Evolutionary conservation across 2,113 vertebrate genomes (phyloP), one percentile per base, ranked within the genome.

Genomic region (Lethenteron reissneri): DNA sequence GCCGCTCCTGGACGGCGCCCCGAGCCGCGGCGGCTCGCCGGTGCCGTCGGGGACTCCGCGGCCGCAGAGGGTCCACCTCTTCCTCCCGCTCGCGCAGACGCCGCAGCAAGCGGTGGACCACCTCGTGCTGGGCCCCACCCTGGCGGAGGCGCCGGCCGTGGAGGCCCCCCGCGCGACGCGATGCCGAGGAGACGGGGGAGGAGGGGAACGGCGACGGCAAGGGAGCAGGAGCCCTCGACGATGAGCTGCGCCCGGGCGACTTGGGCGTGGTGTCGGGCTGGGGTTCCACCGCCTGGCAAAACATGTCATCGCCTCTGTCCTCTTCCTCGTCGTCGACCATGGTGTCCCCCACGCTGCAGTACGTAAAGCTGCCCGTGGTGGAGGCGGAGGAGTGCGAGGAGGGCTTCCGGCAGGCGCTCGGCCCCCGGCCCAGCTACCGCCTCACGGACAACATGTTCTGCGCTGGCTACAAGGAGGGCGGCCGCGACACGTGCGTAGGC

Each of bases 391-490:
- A 95, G 78, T 99, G 94, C 60, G 81, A 83, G 78, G 81, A 80
- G 15, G 96, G 94, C 79, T 99, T 97, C 0, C 80, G 88, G 62
- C 90, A 89, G 0, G 87, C 91, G 56, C 89, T 89, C 0, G 79
- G 81, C 12, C n/a, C 15, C 64, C 64, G 64, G n/a, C 64, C n/a
- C n/a, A 85, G 82, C 80, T 97, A 99, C 79, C 96, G 91, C 1
- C 87, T 99, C 78, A 97, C 88, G 0, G 83, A 88, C 74, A 92
- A 90, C 78, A 97, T 97, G 92, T 99, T 99, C 84, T 99, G 94
- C 0, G 94, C 94, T 0, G 94, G 94, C 8, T 99, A 86, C 79
- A 86, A 85, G 0, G 83, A 92, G 73, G 94, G 94, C 0, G 92
- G 94, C 11, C 83, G 81, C 13, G 94, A 99, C 81, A 99, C 92